Conservation (phyloP, 2,113 vertebrate genomes). For the Siniperca knerii region DNA sequence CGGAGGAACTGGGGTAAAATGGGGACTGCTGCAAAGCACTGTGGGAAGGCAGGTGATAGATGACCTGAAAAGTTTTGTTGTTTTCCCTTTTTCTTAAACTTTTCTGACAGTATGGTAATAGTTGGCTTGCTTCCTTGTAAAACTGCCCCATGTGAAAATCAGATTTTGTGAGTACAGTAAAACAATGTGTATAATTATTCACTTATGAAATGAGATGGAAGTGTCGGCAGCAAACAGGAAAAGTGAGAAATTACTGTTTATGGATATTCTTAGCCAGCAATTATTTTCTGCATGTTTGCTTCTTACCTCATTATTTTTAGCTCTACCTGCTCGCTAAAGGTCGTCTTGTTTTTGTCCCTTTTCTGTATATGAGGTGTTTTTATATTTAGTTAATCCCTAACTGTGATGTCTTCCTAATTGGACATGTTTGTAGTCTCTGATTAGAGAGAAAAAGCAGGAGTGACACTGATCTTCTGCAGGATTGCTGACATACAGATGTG, state of each 20-base stretch:
- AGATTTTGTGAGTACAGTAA: conserved; percentile 21
- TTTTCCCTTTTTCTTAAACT: conserved; percentile 42
- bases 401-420: conserved; percentile 25
- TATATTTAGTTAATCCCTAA: conserved; percentile 17
- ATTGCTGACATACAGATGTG: not conserved
- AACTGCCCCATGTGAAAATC: conserved; percentile 18
- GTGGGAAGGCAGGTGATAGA: conserved; percentile 59
- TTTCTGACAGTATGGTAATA: conserved; percentile 41
- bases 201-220: conserved; percentile 11
- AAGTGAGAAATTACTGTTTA: conserved; percentile 45
- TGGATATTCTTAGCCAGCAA: conserved; percentile 64
- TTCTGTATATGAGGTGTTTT: conserved; percentile 25
- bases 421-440: conserved; percentile 15
- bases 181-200: conserved; percentile 43
- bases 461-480: not conserved
- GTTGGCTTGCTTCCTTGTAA: not conserved
- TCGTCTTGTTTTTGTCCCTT: conserved; percentile 36
- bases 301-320: conserved; percentile 60
- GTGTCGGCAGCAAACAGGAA: conserved; percentile 25
- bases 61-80: conserved; percentile 57
- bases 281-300: conserved; percentile 54
- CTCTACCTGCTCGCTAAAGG: conserved; percentile 34
- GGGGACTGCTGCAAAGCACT: conserved; percentile 58
- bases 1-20: conserved; percentile 41
- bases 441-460: not conserved